These are phyloP conservation scores for Tapera naevia DNA, from an alignment of 2,797 vertebrate species.

Conservation along the genomic window DNA sequence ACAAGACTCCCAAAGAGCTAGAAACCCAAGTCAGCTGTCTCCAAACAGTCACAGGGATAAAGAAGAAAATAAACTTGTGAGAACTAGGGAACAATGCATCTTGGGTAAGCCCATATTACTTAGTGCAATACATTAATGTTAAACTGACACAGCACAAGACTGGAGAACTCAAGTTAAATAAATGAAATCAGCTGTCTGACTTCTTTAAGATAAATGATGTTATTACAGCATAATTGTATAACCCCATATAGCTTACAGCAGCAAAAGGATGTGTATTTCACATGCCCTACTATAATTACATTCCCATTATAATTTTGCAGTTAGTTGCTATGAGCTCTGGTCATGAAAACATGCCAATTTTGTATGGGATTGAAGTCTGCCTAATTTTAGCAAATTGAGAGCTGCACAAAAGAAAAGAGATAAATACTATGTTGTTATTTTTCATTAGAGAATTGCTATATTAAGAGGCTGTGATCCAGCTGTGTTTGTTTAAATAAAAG, in stretches of 20 bases:
- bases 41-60: background rate
- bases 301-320: slow-evolving; percentile 83
- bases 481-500: slow-evolving; percentile 90
- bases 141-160: slow-evolving; percentile 69
- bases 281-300: slow-evolving; percentile 80
- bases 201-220: slow-evolving; percentile 78
- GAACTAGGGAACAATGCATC: background rate
- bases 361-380: slow-evolving; percentile 81
- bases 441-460: slow-evolving; percentile 86
- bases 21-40: background rate
- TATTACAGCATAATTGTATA: slow-evolving; percentile 79
- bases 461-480: slow-evolving; percentile 84
- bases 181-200: slow-evolving; percentile 78
- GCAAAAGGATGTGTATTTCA: slow-evolving; percentile 80
- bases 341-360: slow-evolving; percentile 84
- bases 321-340: slow-evolving; percentile 83
- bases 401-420: slow-evolving; percentile 84
- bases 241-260: slow-evolving; percentile 78
- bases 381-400: slow-evolving; percentile 86
- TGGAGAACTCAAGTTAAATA: slow-evolving; percentile 72
- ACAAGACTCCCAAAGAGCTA: background rate
- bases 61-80: background rate
- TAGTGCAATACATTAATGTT: slow-evolving; percentile 53
- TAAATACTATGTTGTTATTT: slow-evolving; percentile 85
- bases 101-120: slow-evolving; percentile 22